phyloP scores from a whole-genome alignment of 2,888 invertebrate species.

The Oscheius sp. region DNA sequence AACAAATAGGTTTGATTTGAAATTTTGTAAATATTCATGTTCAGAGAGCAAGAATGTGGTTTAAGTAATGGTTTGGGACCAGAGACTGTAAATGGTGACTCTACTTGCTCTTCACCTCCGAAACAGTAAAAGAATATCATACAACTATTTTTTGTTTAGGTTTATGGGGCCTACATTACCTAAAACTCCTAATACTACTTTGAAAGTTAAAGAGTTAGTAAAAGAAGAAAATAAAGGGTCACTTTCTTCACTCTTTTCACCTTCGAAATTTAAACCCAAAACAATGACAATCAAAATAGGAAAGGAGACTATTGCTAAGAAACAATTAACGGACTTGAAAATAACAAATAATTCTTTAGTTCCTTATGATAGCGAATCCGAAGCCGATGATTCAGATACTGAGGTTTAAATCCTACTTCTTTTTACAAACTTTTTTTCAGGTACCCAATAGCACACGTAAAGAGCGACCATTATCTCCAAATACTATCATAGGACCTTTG shows the following conservation, averaged over 20 bases:
- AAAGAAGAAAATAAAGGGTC: not conserved
- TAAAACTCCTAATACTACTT: not conserved
- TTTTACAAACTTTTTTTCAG: too few species aligned
- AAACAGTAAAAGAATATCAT: too few species aligned
- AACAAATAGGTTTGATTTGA: too few species aligned
- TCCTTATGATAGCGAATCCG: not conserved
- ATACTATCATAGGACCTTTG: slow-evolving; percentile 30
- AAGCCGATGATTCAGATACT: not conserved
- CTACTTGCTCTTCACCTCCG: too few species aligned
- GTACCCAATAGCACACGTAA: too few species aligned
- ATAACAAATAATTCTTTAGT: not conserved
- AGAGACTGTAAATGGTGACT: too few species aligned
- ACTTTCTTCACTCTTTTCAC: not conserved
- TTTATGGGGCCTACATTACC: slow-evolving; percentile 11
- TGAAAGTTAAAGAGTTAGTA: not conserved
- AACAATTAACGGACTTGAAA: not conserved
- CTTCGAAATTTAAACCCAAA: not conserved
- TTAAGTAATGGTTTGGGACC: too few species aligned
- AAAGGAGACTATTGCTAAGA: not conserved
- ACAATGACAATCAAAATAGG: slow-evolving; percentile 22
- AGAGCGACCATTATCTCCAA: not conserved
- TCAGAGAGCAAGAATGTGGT: too few species aligned
- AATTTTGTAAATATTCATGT: too few species aligned
- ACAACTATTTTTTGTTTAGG: too few species aligned
- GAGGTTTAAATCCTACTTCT: not conserved